These are phyloP conservation scores for Linepithema humile DNA, from an alignment of 1,140 invertebrate species.

Conservation along the genomic window DNA sequence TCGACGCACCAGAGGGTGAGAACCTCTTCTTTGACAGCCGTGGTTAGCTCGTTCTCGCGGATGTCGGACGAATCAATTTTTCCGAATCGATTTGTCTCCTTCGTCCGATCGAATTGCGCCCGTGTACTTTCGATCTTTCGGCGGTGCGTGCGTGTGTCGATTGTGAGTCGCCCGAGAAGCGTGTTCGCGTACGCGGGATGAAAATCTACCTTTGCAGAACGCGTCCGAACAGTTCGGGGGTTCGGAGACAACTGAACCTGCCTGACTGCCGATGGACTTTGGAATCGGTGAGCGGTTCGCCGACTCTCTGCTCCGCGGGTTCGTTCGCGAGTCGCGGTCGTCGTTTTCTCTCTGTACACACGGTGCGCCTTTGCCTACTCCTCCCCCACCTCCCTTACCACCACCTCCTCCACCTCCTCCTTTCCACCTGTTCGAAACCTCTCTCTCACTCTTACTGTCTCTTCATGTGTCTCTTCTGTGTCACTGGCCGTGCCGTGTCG, in stretches of 20 bases:
- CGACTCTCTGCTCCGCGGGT: conserved; percentile 72
- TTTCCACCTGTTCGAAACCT: conserved; percentile 8
- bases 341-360: conserved; percentile 69
- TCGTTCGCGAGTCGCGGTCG: conserved; percentile 61
- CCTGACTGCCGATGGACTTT: conserved; percentile 77
- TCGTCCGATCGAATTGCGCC: not conserved
- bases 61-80: not conserved
- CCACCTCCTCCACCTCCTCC: conserved; percentile 44
- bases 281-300: conserved; percentile 78
- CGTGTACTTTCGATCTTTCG: not conserved
- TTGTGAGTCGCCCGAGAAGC: not conserved
- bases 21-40: conserved; percentile 16
- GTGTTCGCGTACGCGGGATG: conserved; percentile 3
- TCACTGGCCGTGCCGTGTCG: conserved; percentile 39
- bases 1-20: not conserved
- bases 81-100: not conserved
- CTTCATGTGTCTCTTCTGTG: conserved; percentile 48
- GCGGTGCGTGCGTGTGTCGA: not conserved
- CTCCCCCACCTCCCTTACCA: conserved; percentile 52
- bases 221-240: conserved; percentile 81
- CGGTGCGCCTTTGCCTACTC: conserved; percentile 56
- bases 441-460: conserved; percentile 22
- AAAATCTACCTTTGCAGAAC: conserved; percentile 37
- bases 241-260: conserved; percentile 82
- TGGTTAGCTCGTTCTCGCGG: conserved; percentile 2